Base-by-base conservation (phyloP, 2,797 vertebrate genomes). In the Lates japonicus region DNA sequence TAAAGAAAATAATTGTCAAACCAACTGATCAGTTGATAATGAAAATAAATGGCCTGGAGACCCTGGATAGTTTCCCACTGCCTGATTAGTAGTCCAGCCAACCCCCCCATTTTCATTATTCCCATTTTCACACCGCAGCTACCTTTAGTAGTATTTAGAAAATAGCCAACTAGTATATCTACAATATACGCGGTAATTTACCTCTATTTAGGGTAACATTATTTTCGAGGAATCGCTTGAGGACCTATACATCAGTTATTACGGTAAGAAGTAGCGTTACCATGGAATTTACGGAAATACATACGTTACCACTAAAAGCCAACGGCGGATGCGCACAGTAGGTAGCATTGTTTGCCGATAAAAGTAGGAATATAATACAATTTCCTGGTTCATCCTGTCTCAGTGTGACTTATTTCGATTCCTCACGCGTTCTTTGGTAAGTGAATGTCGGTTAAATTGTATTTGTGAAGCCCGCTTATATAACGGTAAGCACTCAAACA, bases 211-310 rank as follows among this genome's bases (percentile, higher is more conserved):
- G 17, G 17, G 14, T 0, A 35, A 37, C 1, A 46, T 39, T 48
- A 1, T 5, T 54, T 25, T 66, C 37, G 3, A 22, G 3, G 1
- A 16, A 31, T 25, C 57, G 46, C 20, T 1, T 0, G 37, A 3
- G 16, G 55, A 25, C 46, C 20, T 31, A 0, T 63, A 46, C 0
- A 3, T 2, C 0, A 0, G 33, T 5, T 44, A 63, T 90, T 94
- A 94, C 80, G 91, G 93, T 89, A 89, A 52, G 8, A 13, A 2
- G 57, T 1, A 14, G 39, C 78, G 93, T 95, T 94, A 69, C 93
- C 91, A 95, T 95, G 93, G 93, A 87, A 84, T 54, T 90, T 62
- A 49, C 86, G 92, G 92, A 95, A 94, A 95, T 91, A 74, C 92
- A 82, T 25, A 48, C 65, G 68, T 62, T 83, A 16, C 57, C 54